Evolutionary conservation across 2,888 invertebrate species (phyloP).

Genomic region (Sphaeridia pumilis): DNA sequence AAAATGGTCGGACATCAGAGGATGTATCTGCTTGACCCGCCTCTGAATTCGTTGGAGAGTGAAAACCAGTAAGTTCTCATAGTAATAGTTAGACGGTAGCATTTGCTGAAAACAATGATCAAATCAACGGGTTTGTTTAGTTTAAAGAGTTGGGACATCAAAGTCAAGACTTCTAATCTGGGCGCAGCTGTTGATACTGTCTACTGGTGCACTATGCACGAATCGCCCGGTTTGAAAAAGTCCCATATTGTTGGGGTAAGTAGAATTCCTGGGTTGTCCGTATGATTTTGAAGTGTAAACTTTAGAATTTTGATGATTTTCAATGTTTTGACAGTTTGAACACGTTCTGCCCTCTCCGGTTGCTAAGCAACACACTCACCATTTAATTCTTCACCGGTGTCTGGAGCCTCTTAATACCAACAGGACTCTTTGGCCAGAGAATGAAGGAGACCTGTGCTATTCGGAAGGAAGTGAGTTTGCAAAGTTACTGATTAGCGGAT

Average conservation of each 20-base stretch:
- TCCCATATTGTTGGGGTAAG: conserved; percentile 12
- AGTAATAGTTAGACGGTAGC: background rate
- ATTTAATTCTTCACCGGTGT: conserved; percentile 1
- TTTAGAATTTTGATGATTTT: too few species aligned
- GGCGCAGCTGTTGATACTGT: background rate
- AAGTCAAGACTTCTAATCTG: background rate
- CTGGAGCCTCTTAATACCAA: background rate
- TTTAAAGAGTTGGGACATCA: background rate
- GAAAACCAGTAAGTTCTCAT: too few species aligned
- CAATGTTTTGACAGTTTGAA: background rate
- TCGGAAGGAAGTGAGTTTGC: background rate
- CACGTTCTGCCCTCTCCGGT: background rate
- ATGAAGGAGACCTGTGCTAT: conserved; percentile 3
- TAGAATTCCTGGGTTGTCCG: background rate
- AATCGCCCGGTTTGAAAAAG: background rate
- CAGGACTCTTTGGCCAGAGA: background rate
- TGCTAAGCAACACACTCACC: conserved; percentile 1
- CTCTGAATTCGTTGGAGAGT: too few species aligned
- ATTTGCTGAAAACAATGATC: too few species aligned
- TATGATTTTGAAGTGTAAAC: background rate
- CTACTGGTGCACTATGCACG: background rate
- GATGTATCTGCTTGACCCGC: too few species aligned
- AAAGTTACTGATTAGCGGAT: background rate
- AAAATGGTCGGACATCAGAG: too few species aligned
- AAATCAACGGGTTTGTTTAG: too few species aligned